Conservation (phyloP, 2,113 vertebrate genomes). For the Chaetodon auriga region DNA sequence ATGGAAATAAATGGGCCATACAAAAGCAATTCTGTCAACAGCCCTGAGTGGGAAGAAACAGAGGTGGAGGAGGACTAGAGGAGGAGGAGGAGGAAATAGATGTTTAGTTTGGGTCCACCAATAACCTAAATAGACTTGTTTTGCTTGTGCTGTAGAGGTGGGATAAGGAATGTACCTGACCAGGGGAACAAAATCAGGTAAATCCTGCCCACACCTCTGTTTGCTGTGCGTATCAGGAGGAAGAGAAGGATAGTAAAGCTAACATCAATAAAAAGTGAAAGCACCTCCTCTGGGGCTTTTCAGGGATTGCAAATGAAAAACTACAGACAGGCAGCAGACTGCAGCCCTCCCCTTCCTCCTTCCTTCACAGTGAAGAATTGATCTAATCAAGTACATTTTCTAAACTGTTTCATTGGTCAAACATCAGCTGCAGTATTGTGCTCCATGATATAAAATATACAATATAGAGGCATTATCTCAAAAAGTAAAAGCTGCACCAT, state of each 20-base stretch:
- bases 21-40: constrained; percentile 70
- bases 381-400: background rate
- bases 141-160: constrained; percentile 25
- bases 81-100: constrained; percentile 53
- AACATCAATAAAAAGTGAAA: constrained; percentile 30
- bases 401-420: background rate
- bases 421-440: background rate
- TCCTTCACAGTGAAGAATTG: background rate
- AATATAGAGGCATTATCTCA: background rate
- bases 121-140: constrained; percentile 64
- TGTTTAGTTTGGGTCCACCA: constrained; percentile 63
- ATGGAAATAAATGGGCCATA: constrained; percentile 70
- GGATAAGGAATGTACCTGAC: constrained; percentile 25
- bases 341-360: background rate
- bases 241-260: constrained; percentile 6
- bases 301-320: constrained; percentile 26
- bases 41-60: constrained; percentile 48
- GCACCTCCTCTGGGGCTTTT: constrained; percentile 16
- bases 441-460: background rate
- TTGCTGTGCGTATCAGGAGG: constrained; percentile 26
- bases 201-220: constrained; percentile 32
- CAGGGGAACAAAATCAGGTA: constrained; percentile 20
- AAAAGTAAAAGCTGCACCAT: background rate
- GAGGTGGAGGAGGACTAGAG: constrained; percentile 32
- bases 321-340: background rate